Evolutionary conservation across 2,113 vertebrate species (phyloP).

Genomic region (Larimichthys crocea): DNA sequence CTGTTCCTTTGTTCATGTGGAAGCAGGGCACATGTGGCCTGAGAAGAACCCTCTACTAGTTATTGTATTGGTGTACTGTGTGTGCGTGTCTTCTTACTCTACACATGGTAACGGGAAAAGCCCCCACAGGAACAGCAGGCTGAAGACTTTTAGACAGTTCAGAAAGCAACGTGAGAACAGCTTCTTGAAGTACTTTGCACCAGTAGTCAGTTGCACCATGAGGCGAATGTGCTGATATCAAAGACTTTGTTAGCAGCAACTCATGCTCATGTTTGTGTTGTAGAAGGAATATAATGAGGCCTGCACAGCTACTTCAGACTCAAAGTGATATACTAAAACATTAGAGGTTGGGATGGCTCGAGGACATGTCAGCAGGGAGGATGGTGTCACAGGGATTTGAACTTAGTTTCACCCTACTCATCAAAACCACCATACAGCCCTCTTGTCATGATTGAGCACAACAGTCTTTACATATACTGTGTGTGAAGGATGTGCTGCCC

Average conservation of each 20-base stretch:
- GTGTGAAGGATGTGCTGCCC: not conserved
- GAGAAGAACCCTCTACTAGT: not conserved
- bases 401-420: not conserved
- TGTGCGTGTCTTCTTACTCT: not conserved
- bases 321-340: not conserved
- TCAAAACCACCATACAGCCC: not conserved
- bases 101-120: slow-evolving; percentile 14
- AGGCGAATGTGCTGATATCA: slow-evolving; percentile 11
- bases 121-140: slow-evolving; percentile 43
- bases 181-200: slow-evolving; percentile 23
- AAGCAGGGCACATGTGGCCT: slow-evolving; percentile 5
- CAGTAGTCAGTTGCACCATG: slow-evolving; percentile 7
- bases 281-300: slow-evolving; percentile 5
- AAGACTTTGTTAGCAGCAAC: slow-evolving; percentile 5
- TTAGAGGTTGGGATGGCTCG: not conserved
- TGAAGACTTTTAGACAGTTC: slow-evolving; percentile 37
- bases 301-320: not conserved
- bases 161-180: slow-evolving; percentile 33
- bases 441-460: not conserved
- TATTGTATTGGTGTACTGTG: not conserved
- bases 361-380: not conserved
- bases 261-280: not conserved
- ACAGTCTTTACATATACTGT: not conserved
- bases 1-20: slow-evolving; percentile 18
- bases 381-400: not conserved